phyloP scores from a whole-genome alignment of 2,888 invertebrate species.

The Cephus spinipes region DNA sequence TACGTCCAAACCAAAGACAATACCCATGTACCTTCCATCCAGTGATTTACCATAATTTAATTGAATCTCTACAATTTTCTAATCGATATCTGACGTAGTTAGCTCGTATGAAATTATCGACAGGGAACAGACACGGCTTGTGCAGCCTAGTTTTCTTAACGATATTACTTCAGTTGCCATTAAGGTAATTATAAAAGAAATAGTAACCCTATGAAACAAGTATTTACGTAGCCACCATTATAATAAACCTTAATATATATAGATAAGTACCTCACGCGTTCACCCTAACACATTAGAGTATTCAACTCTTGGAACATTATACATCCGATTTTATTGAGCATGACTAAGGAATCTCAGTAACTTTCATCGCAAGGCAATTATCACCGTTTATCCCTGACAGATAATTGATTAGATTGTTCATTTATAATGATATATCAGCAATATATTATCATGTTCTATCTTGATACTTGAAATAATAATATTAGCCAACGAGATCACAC shows the following conservation, averaged over 20 bases:
- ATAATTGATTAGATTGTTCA: background rate
- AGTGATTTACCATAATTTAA: background rate
- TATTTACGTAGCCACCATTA: background rate
- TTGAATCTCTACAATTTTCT: background rate
- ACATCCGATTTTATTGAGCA: background rate
- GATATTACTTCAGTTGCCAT: background rate
- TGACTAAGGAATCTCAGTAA: background rate
- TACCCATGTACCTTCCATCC: background rate
- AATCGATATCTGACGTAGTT: background rate
- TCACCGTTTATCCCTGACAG: background rate
- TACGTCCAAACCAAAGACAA: background rate
- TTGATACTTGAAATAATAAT: background rate
- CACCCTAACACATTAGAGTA: background rate
- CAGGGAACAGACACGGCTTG: background rate
- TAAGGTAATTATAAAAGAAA: background rate
- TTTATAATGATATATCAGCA: background rate
- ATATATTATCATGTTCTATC: background rate
- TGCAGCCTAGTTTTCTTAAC: background rate
- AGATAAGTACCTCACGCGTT: background rate
- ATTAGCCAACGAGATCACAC: background rate
- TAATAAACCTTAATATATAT: background rate
- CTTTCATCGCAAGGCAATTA: background rate
- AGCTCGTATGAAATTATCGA: background rate
- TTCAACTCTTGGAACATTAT: background rate
- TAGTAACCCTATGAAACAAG: background rate